A percentile compares a stretch with the other conserved stretches of the same genome.
Evolutionary conservation across 2,113 vertebrate genomes (phyloP).

Genomic region (Pogona vitticeps): DNA sequence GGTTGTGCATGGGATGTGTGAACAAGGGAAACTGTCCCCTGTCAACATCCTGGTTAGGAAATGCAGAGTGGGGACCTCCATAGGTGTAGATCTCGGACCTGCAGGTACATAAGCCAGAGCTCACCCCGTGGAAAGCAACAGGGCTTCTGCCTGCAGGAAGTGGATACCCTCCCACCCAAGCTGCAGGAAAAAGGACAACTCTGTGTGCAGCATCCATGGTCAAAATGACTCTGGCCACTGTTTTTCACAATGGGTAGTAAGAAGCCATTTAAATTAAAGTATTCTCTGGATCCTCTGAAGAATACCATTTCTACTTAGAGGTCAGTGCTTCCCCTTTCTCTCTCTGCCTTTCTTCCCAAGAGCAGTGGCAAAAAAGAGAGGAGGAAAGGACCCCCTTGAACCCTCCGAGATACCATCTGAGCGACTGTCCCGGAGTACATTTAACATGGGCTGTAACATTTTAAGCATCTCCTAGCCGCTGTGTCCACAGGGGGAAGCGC

Average conservation of each 20-base stretch:
- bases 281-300: background rate
- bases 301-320: background rate
- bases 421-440: slow-evolving; percentile 78
- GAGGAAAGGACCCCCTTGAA: slow-evolving; percentile 77
- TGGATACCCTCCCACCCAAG: no score
- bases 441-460: slow-evolving; percentile 76
- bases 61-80: no score
- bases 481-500: slow-evolving; percentile 78
- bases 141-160: no score
- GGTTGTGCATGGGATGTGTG: no score
- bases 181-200: no score
- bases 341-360: background rate
- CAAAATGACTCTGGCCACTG: no score
- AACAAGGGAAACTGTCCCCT: no score
- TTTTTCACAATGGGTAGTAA: background rate
- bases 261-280: background rate
- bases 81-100: no score
- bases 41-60: no score
- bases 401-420: slow-evolving; percentile 80
- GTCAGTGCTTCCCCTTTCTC: background rate
- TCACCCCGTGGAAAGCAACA: no score
- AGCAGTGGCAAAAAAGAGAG: background rate
- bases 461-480: slow-evolving; percentile 74
- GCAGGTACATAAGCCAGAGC: no score
- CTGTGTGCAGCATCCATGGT: no score